Percentiles rank a stretch among this genome's conserved stretches.
Conservation (phyloP, 2,797 vertebrate species). For the Ctenopoma multispine region DNA sequence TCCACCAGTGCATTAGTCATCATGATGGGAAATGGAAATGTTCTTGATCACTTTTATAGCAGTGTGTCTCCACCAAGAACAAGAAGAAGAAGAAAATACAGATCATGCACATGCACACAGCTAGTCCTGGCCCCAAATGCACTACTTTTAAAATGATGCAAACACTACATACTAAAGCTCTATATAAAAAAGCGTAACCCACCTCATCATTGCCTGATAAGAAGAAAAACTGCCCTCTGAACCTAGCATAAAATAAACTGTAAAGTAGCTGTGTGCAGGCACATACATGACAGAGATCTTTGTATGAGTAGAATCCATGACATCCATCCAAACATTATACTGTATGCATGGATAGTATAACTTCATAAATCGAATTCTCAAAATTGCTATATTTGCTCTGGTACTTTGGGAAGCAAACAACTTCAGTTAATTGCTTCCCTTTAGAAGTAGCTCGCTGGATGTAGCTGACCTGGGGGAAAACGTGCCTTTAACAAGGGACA, state of each 20-base stretch:
- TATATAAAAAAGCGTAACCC: neutral
- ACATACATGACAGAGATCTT: constrained; percentile 29
- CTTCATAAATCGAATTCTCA: constrained; percentile 21
- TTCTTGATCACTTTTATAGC: constrained; percentile 37
- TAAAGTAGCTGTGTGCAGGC: neutral
- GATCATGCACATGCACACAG: constrained; percentile 16
- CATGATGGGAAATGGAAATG: constrained; percentile 43
- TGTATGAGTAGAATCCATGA: constrained; percentile 14
- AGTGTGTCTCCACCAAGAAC: constrained; percentile 34
- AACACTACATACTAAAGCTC: constrained; percentile 6
- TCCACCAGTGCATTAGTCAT: constrained; percentile 22
- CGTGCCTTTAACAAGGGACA: constrained; percentile 39
- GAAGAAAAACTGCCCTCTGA: too few species aligned
- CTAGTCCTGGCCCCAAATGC: neutral
- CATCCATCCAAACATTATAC: constrained; percentile 3
- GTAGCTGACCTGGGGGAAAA: constrained; percentile 37
- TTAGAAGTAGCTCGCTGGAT: constrained; percentile 38
- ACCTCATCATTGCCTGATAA: neutral
- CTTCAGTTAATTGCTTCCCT: constrained; percentile 26
- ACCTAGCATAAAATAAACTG: neutral
- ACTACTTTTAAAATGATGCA: constrained; percentile 1
- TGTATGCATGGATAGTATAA: constrained; percentile 8
- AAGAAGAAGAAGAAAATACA: constrained; percentile 14
- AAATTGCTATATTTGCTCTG: constrained; percentile 35
- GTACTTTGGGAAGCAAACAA: constrained; percentile 21